phyloP scores from a whole-genome alignment of 1,140 invertebrate species.

The Drosophila orena region DNA sequence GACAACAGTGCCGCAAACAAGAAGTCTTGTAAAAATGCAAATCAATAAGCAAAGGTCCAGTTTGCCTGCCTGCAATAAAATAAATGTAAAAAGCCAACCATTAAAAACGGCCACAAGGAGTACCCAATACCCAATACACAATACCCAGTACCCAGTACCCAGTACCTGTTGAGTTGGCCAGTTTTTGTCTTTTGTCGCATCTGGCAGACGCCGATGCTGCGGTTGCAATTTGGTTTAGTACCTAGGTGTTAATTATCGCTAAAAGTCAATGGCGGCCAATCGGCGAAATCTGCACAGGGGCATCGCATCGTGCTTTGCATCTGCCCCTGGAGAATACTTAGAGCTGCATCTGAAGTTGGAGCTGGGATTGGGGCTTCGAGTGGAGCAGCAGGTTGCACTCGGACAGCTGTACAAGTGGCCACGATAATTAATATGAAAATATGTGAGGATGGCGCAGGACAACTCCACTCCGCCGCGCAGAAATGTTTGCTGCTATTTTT shows the following conservation, averaged over 20 bases:
- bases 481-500: slow-evolving; percentile 79
- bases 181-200: slow-evolving; percentile 58
- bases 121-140: background rate
- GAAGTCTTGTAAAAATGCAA: slow-evolving; percentile 79
- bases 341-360: slow-evolving; percentile 12
- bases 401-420: slow-evolving; percentile 61
- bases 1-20: slow-evolving; percentile 54
- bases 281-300: slow-evolving; percentile 71
- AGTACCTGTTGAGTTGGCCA: slow-evolving; percentile 16
- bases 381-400: slow-evolving; percentile 17
- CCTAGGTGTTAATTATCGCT: slow-evolving; percentile 83
- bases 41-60: slow-evolving; percentile 76
- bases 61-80: slow-evolving; percentile 71
- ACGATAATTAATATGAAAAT: slow-evolving; percentile 83
- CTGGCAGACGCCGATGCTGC: slow-evolving; percentile 32
- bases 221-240: slow-evolving; percentile 77
- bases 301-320: slow-evolving; percentile 68
- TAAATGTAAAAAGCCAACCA: slow-evolving; percentile 65
- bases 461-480: slow-evolving; percentile 1
- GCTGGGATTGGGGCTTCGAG: background rate
- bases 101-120: slow-evolving; percentile 47
- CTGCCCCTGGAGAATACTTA: slow-evolving; percentile 63
- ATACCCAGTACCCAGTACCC: background rate
- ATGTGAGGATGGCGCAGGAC: slow-evolving; percentile 56
- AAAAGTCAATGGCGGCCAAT: slow-evolving; percentile 80